Conservation (phyloP, 2,797 vertebrate genomes). For the Onychomys torridus region DNA sequence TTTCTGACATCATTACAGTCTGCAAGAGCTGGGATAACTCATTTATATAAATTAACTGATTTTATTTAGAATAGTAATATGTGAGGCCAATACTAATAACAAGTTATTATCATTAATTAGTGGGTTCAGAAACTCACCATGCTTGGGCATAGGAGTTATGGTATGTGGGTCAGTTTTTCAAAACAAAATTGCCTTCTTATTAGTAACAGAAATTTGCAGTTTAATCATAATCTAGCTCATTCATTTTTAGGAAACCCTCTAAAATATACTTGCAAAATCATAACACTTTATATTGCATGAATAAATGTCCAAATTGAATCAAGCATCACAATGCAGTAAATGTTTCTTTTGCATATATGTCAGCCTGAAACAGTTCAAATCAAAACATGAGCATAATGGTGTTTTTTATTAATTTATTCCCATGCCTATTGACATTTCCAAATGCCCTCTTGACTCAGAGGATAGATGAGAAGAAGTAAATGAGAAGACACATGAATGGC, state of each 20-base stretch:
- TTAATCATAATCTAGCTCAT: background rate
- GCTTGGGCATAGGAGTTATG: background rate
- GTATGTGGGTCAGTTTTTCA: background rate
- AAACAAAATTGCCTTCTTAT: background rate
- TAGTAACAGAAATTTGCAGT: background rate
- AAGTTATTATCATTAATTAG: background rate
- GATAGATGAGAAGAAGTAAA: background rate
- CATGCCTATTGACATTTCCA: background rate
- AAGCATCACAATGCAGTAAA: background rate
- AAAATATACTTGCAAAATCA: background rate
- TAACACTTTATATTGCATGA: background rate
- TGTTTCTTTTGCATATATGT: background rate
- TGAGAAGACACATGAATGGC: background rate
- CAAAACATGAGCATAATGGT: slow-evolving; percentile 20
- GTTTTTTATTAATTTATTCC: background rate
- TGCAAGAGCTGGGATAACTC: background rate
- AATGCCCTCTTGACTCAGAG: background rate
- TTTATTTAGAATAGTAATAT: background rate
- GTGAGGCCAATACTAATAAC: background rate
- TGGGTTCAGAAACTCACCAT: background rate
- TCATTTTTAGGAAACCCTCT: background rate
- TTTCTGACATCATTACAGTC: background rate
- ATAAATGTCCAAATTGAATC: background rate
- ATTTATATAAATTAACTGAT: background rate
- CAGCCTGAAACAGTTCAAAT: background rate